Evolutionary conservation across 2,888 invertebrate species (phyloP).

Genomic region (Apotomis betuletana): DNA sequence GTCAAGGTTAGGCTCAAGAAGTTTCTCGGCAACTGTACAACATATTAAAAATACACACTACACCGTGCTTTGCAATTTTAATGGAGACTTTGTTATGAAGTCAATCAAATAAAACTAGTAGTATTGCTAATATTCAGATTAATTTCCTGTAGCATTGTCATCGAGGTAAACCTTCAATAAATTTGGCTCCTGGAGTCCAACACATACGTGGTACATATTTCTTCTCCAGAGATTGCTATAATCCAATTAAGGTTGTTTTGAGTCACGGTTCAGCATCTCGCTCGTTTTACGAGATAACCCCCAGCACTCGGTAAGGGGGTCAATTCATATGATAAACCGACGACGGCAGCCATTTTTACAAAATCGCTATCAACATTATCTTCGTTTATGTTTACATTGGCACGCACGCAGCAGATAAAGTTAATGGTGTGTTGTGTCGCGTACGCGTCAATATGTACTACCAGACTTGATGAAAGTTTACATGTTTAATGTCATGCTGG

Average conservation of each 20-base stretch:
- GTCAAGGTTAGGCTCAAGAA: too few relatives aligned
- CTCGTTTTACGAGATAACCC: conserved; percentile 42
- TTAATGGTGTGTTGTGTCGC: conserved; percentile 54
- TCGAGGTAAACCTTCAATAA: too few relatives aligned
- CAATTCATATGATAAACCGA: conserved; percentile 51
- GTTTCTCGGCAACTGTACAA: too few relatives aligned
- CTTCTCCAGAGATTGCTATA: conserved; percentile 16
- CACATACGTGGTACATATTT: conserved; percentile 8
- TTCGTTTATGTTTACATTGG: conserved; percentile 64
- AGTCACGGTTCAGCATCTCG: conserved; percentile 36
- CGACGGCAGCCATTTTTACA: conserved; percentile 64
- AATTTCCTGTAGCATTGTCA: too few relatives aligned
- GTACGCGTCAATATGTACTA: conserved; percentile 36
- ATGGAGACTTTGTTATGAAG: too few relatives aligned
- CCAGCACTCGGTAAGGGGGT: conserved; percentile 51
- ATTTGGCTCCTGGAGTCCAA: not conserved
- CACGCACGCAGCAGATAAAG: conserved; percentile 55
- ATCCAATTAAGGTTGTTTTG: conserved; percentile 33
- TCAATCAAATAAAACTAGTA: too few relatives aligned
- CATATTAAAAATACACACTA: too few relatives aligned
- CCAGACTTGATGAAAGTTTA: conserved; percentile 27
- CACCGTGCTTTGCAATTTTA: too few relatives aligned
- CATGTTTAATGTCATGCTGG: conserved; percentile 5
- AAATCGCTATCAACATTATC: conserved; percentile 67
- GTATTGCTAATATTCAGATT: too few relatives aligned